Evolutionary conservation across 2,797 vertebrate genomes (phyloP), one percentile per base, ranked within the genome.

Genomic region (Syncerus caffer): DNA sequence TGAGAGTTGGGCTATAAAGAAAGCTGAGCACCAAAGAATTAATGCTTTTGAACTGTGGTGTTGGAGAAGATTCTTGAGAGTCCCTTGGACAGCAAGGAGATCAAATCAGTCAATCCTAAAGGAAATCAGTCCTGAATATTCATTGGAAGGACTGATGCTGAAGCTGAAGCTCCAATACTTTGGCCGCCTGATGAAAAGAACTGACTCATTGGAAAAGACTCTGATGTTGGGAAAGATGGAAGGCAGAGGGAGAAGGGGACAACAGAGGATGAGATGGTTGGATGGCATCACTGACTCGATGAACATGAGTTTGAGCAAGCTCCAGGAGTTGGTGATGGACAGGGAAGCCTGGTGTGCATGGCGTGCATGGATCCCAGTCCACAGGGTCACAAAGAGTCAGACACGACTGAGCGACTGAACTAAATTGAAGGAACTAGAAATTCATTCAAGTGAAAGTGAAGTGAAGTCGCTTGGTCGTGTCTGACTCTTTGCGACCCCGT

Each of bases 281-380:
- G 62, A 34, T 34, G 16, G 62, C 62, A 64, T 19, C 62, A n/a
- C 62, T 8, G 7, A 64, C 62, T 64, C 1, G 4, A 64, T 64
- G 62, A 16, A 64, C 16, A 64, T n/a, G 62, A 64, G 62, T 34
- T 34, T 64, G n/a, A 67, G 64, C 8, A 34, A 67, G 64, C 9
- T 34, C 17, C 1, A 0, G n/a, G 4, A 34, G n/a, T 1, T 62
- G n/a, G 64, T 34, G n/a, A 19, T 67, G 64, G n/a, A 67, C 16
- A 10, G 60, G 29, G 60, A 62, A 4, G 29, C 60, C 60, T 64
- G 64, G 17, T 2, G 1, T 19, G 31, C 62, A 5, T 11, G 23
- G 4, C 23, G 2, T 58, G 57, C 57, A 58, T 58, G 4, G 25
- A 58, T 58, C 57, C 57, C 64, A 67, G n/a, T 34, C 64, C n/a